Base-by-base conservation (phyloP, 2,113 vertebrate genomes). In the Plotosus lineatus region DNA sequence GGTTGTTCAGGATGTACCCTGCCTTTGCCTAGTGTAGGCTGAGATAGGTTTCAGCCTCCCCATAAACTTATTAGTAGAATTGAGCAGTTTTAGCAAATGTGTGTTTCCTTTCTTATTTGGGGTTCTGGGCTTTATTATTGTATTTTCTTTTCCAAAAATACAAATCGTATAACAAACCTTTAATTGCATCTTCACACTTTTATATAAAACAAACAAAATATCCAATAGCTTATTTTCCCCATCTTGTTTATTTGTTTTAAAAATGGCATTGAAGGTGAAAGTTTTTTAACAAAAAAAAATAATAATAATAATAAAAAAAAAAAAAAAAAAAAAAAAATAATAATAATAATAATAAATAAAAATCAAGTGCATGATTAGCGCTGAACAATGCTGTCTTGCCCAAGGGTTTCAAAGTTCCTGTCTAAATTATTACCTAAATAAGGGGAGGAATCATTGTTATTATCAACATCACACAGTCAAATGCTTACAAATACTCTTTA, bases 371-470 rank as follows among this genome's bases (percentile, higher is more conserved):
- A 82, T 78, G 77, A 87, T 89, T 87, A 87, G 79, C 77, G 82
- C 84, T 66, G 46, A 86, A 90, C 68, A 84, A 61, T 77, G 82
- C 36, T 51, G 78, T 78, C 79, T 85, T 86, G 75, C 81, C 86
- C 77, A 87, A 50, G 74, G 74, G 81, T 61, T 79, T 75, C 81
- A 88, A 83, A 88, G 85, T 84, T 80, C 79, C 82, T 81, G 85
- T 84, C 71, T 78, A 77, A 89, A 91, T 90, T 89, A 90, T 85
- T 90, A 44, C 83, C 86, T 91, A 86, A 93, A 89, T 90, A 74
- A 86, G 77, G 78, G 85, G 82, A 63, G 38, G 85, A 89, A 84
- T 38, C 58, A 82, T 74, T 40, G 87, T 72, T 72, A 88, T 90
- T 90, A 88, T 88, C 71, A 86, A 79, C 78, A 89, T 83, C 84